Conservation (phyloP, 1,140 invertebrate species). For the Trichomalopsis sarcophagae region DNA sequence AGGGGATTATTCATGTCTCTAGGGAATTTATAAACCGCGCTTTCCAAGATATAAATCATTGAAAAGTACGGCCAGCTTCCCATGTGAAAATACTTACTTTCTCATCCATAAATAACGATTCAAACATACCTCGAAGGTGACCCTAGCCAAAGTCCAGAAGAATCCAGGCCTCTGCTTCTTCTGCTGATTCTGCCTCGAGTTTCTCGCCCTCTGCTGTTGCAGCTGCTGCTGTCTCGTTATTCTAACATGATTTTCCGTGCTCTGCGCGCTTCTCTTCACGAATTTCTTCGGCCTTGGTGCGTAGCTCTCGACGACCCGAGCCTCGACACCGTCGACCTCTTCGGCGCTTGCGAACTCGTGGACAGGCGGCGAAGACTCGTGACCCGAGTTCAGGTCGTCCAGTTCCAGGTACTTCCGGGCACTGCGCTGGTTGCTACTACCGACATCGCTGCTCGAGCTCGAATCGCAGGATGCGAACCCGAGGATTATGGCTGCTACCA, state of each 20-base stretch:
- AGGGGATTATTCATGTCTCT: neutral
- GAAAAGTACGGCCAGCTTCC: neutral
- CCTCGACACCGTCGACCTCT: neutral
- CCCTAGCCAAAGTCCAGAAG: conserved; percentile 73
- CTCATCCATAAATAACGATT: too few relatives aligned
- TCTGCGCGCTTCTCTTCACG: conserved; percentile 47
- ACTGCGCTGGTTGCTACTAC: neutral
- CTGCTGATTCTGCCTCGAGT: conserved; percentile 61
- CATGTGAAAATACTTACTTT: too few relatives aligned
- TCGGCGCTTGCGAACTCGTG: neutral
- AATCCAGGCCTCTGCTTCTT: conserved; percentile 71
- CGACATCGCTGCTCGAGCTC: neutral
- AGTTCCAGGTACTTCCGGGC: conserved; percentile 34
- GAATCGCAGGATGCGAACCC: neutral
- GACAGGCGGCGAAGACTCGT: neutral
- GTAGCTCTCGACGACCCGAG: neutral
- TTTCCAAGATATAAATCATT: neutral
- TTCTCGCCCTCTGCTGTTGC: conserved; percentile 49
- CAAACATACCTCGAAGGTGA: conserved; percentile 69
- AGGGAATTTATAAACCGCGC: neutral
- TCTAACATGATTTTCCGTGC: conserved; percentile 11
- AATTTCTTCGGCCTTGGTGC: neutral
- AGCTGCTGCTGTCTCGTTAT: conserved; percentile 54
- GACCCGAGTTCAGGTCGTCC: conserved; percentile 26
- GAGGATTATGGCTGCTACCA: neutral